phyloP scores from a whole-genome alignment of 2,797 vertebrate genomes.

The Protonibea diacanthus region DNA sequence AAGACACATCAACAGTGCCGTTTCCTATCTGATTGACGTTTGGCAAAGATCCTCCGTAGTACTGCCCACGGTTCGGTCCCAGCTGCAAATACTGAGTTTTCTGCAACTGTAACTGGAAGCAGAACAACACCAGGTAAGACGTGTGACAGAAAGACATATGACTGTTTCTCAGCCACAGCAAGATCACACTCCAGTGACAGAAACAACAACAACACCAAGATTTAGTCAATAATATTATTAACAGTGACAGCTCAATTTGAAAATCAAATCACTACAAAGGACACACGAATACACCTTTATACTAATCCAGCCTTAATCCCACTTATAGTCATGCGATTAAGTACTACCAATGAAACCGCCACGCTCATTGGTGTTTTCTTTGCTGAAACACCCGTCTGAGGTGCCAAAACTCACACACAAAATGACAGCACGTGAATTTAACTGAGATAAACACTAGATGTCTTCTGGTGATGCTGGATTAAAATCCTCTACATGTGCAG shows the following conservation, averaged over 20 bases:
- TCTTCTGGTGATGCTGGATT: not conserved
- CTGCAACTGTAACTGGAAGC: conserved; percentile 93
- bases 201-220: not conserved
- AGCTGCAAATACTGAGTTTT: conserved; percentile 98
- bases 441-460: not conserved
- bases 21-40: conserved; percentile 98
- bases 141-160: not conserved
- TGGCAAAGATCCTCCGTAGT: conserved; percentile 97
- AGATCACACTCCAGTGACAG: not conserved
- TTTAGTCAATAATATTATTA: not conserved
- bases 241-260: not conserved
- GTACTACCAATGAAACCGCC: not conserved
- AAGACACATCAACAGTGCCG: conserved; percentile 90
- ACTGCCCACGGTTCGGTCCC: conserved; percentile 96
- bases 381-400: not conserved
- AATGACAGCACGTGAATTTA: not conserved
- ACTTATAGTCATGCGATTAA: not conserved
- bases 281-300: not conserved
- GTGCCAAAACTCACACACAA: not conserved
- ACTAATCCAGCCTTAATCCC: not conserved
- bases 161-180: not conserved
- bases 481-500: not conserved
- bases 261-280: not conserved
- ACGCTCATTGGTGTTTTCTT: not conserved
- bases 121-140: conserved; percentile 22